Conservation (phyloP, 2,888 invertebrate genomes). For the Allolobophora icterica region DNA sequence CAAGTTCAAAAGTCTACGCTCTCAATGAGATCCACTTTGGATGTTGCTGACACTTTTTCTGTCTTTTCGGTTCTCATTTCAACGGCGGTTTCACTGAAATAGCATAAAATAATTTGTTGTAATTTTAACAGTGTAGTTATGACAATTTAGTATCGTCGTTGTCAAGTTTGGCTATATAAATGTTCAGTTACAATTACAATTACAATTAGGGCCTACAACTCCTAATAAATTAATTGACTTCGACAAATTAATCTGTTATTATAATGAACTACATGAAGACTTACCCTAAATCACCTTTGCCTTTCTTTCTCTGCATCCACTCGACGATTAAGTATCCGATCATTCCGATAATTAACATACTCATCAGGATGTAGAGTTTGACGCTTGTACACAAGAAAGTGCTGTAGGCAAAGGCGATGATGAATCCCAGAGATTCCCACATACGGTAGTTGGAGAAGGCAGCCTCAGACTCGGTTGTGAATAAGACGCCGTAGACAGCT, state of each 20-base stretch:
- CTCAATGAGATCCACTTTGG: too few relatives aligned
- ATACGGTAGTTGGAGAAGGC: conserved; percentile 90
- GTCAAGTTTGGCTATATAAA: too few relatives aligned
- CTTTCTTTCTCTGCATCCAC: conserved; percentile 21
- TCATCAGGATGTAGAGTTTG: conserved; percentile 76
- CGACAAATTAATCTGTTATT: not conserved
- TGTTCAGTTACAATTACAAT: too few relatives aligned
- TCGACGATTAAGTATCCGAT: conserved; percentile 74
- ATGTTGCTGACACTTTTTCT: too few relatives aligned
- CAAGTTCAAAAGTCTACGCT: too few relatives aligned
- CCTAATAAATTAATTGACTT: not conserved
- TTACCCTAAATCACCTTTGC: not conserved
- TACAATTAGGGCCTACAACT: too few relatives aligned
- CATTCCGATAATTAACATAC: conserved; percentile 76
- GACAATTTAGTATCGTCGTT: too few relatives aligned
- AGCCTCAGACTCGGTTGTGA: conserved; percentile 84
- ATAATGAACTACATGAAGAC: not conserved
- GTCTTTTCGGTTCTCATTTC: too few relatives aligned
- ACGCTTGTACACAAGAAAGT: conserved; percentile 78
- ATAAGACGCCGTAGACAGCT: conserved; percentile 80
- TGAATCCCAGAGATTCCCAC: conserved; percentile 90
- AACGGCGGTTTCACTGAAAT: too few relatives aligned
- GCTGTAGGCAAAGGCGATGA: conserved; percentile 81
- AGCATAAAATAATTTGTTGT: too few relatives aligned
- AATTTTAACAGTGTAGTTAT: too few relatives aligned